A percentile compares a stretch with the other conserved stretches of the same genome.
These are phyloP conservation scores for Eudyptes chrysolophus DNA, from an alignment of 2,113 vertebrate species.

Conservation along the genomic window DNA sequence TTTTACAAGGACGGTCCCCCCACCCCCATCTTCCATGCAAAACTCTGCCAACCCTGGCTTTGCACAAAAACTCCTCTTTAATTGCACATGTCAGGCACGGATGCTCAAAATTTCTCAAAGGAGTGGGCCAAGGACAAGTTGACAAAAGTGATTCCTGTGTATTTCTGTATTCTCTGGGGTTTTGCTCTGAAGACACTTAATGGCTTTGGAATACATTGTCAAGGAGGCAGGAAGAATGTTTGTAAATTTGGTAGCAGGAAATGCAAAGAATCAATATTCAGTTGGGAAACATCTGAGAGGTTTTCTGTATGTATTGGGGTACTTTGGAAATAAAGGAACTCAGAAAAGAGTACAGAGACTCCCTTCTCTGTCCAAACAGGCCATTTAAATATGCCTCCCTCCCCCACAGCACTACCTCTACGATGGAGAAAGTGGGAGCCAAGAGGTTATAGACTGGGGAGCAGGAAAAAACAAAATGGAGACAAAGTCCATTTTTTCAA, in stretches of 20 bases:
- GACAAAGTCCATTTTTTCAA: not conserved
- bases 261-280: not conserved
- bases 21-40: rapidly evolving
- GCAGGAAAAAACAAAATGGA: not conserved
- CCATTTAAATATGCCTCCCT: not conserved
- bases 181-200: not conserved
- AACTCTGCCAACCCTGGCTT: not conserved
- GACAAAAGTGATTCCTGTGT: not conserved
- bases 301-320: not conserved
- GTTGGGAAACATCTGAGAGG: not conserved
- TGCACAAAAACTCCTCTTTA: not conserved
- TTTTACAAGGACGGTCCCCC: rapidly evolving
- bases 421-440: not conserved
- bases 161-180: not conserved
- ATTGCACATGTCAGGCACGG: not conserved
- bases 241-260: not conserved
- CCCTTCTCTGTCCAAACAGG: not conserved
- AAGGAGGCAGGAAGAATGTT: not conserved
- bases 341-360: not conserved
- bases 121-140: not conserved
- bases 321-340: not conserved
- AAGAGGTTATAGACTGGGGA: not conserved
- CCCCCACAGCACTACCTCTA: not conserved
- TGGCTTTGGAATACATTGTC: not conserved
- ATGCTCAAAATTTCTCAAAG: not conserved